phyloP scores from a whole-genome alignment of 2,113 vertebrate genomes.

The Macroglossus sobrinus region DNA sequence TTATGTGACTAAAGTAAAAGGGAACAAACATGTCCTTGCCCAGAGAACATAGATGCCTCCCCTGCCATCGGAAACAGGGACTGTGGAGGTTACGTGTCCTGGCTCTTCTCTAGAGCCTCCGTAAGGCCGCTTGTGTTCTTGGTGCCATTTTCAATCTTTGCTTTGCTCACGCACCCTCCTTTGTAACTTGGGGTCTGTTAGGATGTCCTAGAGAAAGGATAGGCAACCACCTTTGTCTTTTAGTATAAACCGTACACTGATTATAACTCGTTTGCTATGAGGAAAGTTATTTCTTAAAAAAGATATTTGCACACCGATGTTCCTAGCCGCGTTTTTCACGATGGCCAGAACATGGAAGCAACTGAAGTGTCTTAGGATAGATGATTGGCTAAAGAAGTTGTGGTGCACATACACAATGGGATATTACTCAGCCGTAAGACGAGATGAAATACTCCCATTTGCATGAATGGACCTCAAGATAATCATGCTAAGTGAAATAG shows the following conservation, averaged over 20 bases:
- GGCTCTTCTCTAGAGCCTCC: neutral
- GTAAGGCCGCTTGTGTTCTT: neutral
- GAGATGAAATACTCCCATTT: no score
- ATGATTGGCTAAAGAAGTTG: no score
- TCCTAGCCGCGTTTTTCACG: no score
- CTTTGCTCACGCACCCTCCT: neutral
- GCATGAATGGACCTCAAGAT: no score
- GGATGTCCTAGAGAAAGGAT: neutral
- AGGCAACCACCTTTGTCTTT: neutral
- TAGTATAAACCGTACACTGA: neutral
- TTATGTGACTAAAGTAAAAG: neutral
- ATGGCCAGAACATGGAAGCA: no score
- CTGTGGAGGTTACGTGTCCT: neutral
- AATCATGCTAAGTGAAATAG: no score
- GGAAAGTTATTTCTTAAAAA: neutral
- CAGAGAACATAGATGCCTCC: neutral
- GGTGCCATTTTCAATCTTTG: neutral
- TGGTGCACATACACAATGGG: no score
- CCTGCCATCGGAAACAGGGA: neutral
- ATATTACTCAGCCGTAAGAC: no score
- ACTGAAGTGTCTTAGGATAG: no score
- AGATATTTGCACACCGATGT: no score
- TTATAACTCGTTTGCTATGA: neutral
- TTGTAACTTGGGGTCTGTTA: neutral
- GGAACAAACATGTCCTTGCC: accelerated